phyloP scores from a whole-genome alignment of 2,797 vertebrate genomes.

The Xerus rutilus region DNA sequence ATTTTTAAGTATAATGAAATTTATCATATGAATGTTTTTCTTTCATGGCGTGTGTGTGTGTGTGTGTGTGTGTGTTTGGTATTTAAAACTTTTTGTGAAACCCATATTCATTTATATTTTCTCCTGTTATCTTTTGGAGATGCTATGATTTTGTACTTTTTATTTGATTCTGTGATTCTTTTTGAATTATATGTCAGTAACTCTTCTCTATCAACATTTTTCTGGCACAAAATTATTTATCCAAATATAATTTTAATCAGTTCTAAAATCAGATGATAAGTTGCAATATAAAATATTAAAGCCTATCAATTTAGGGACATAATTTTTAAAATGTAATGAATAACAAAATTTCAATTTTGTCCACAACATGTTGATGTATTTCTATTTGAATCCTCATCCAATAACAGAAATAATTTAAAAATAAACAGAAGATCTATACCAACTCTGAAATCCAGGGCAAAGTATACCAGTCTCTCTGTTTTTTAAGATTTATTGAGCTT shows the following conservation, averaged over 20 bases:
- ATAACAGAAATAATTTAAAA: not conserved
- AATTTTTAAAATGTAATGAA: not conserved
- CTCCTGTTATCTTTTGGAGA: not conserved
- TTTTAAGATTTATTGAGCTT: not conserved
- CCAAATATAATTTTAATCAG: not conserved
- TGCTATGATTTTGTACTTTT: not conserved
- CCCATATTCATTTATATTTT: not conserved
- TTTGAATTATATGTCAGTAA: not conserved
- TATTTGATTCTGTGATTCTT: not conserved
- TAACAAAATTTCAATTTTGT: not conserved
- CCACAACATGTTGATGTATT: not conserved
- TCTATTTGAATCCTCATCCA: not conserved
- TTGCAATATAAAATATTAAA: not conserved
- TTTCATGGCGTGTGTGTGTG: not conserved
- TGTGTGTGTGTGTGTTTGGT: not conserved
- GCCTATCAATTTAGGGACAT: not conserved
- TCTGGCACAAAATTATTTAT: not conserved
- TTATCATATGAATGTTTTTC: not conserved
- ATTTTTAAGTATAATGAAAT: not conserved
- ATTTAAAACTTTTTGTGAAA: not conserved
- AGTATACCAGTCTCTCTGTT: not conserved
- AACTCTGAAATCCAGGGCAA: conserved; percentile 6
- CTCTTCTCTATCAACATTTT: not conserved
- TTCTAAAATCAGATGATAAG: not conserved
- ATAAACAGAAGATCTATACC: not conserved